phyloP scores from a whole-genome alignment of 1,140 invertebrate species.

The Drosophila elegans region DNA sequence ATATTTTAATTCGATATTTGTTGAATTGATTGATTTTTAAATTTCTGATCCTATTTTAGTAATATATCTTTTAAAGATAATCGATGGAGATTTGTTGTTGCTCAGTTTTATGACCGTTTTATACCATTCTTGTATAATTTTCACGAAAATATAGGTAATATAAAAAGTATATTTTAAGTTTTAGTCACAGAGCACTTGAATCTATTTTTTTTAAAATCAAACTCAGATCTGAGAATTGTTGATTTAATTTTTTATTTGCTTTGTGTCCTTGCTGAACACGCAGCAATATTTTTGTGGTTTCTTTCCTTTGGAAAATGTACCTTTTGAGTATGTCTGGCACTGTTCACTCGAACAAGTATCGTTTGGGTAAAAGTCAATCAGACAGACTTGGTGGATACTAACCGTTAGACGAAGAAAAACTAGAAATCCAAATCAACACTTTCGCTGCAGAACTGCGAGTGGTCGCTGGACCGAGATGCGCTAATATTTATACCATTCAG shows the following conservation, averaged over 20 bases:
- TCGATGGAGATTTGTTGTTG: no score
- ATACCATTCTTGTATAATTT: no score
- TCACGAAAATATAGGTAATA: no score
- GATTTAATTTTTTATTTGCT: not conserved
- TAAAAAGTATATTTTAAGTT: not conserved
- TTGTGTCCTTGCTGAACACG: not conserved
- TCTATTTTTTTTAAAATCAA: not conserved
- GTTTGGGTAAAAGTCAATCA: not conserved
- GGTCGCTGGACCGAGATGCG: constrained; percentile 78
- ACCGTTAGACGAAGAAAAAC: constrained; percentile 74
- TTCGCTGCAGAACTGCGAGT: constrained; percentile 85
- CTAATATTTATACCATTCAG: constrained; percentile 84
- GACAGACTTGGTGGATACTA: constrained; percentile 46
- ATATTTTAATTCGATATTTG: no score
- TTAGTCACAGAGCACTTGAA: not conserved
- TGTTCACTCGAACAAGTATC: constrained; percentile 9
- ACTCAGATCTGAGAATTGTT: no score
- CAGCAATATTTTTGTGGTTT: not conserved
- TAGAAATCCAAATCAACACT: constrained; percentile 80
- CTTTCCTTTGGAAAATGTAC: not conserved
- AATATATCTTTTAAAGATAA: no score
- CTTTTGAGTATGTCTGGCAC: constrained; percentile 4
- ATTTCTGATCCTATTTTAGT: no score
- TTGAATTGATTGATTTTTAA: no score
- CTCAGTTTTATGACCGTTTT: no score